Evolutionary conservation across 2,888 invertebrate genomes (phyloP).

Genomic region (Opisthograptis luteolata): DNA sequence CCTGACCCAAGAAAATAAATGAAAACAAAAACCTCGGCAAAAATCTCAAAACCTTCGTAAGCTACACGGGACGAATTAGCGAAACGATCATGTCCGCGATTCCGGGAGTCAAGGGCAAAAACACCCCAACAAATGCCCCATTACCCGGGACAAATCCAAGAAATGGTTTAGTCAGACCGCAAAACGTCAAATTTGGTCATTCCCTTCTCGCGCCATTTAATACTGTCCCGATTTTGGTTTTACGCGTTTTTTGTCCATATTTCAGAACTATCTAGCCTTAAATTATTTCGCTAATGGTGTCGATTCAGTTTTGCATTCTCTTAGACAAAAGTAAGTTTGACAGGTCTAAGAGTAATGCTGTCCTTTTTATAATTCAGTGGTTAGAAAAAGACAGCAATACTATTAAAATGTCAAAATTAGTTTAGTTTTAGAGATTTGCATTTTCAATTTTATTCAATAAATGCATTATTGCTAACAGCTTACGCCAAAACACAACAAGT

Average conservation of each 20-base stretch:
- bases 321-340: too few species aligned
- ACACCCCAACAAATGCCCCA: slow-evolving; percentile 30
- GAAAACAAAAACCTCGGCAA: neutral
- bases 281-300: too few species aligned
- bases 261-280: neutral
- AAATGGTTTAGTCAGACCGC: slow-evolving; percentile 21
- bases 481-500: too few species aligned
- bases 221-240: slow-evolving; percentile 22
- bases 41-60: neutral
- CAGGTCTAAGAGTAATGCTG: too few species aligned
- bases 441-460: too few species aligned
- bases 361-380: too few species aligned
- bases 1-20: neutral
- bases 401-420: too few species aligned
- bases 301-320: too few species aligned
- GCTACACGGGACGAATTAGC: slow-evolving; percentile 16
- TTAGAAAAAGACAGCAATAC: too few species aligned
- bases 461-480: too few species aligned
- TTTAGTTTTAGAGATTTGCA: too few species aligned
- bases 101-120: slow-evolving; percentile 22
- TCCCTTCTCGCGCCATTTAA: slow-evolving; percentile 38
- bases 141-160: slow-evolving; percentile 33
- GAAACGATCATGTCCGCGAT: slow-evolving; percentile 18
- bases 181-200: slow-evolving; percentile 36
- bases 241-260: slow-evolving; percentile 3